Evolutionary conservation across 1,140 invertebrate genomes (phyloP).

Genomic region (Coptotermes formosanus): DNA sequence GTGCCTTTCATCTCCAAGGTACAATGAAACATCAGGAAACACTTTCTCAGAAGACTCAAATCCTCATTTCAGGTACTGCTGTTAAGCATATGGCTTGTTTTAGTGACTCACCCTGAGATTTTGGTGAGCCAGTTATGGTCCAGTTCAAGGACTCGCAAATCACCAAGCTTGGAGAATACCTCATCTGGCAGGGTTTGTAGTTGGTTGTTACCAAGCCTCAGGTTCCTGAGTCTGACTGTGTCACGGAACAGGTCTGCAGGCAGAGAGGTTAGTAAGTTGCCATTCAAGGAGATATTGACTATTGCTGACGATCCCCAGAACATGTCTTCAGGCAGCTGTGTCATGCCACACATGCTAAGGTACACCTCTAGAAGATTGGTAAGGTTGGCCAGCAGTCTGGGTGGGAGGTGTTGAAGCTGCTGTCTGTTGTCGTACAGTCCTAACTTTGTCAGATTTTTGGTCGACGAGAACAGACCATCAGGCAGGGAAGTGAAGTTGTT

Average conservation of each 20-base stretch:
- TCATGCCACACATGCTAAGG: constrained; percentile 51
- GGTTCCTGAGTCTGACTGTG: constrained; percentile 51
- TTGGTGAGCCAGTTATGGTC: constrained; percentile 43
- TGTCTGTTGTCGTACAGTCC: constrained; percentile 57
- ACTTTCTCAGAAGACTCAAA: too few relatives aligned
- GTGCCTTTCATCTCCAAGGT: not conserved
- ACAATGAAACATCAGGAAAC: not conserved
- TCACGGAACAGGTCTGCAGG: constrained; percentile 58
- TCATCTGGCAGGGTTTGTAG: constrained; percentile 41
- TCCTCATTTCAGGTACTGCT: not conserved
- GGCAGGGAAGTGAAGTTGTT: constrained; percentile 62
- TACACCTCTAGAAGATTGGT: constrained; percentile 52
- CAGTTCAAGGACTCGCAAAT: constrained; percentile 48
- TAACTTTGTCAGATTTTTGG: constrained; percentile 52
- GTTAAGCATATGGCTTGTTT: constrained; percentile 44
- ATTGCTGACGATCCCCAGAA: constrained; percentile 56
- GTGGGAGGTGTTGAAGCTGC: constrained; percentile 54
- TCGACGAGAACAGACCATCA: constrained; percentile 55
- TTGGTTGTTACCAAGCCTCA: constrained; percentile 56
- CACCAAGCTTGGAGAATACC: constrained; percentile 41
- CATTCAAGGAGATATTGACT: constrained; percentile 54
- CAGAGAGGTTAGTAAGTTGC: constrained; percentile 55
- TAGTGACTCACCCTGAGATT: constrained; percentile 40
- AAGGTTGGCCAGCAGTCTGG: constrained; percentile 56
- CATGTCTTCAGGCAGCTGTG: constrained; percentile 54